These are phyloP conservation scores for Laothoe populi DNA, from an alignment of 2,888 invertebrate species.

Conservation along the genomic window DNA sequence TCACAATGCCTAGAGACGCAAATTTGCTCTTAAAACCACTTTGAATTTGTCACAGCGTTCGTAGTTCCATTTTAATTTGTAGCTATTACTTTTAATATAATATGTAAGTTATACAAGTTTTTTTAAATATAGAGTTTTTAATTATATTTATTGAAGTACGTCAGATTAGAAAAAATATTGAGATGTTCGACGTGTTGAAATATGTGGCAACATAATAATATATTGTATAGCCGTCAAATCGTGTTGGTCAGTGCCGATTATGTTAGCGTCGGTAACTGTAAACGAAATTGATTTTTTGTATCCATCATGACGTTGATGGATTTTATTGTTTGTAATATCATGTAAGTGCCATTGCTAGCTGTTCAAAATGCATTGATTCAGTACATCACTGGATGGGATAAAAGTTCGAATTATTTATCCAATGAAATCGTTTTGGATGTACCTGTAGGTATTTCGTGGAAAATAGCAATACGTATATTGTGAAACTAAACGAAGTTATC, in stretches of 20 bases:
- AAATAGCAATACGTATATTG: conserved; percentile 55
- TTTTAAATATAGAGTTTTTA: conserved; percentile 14
- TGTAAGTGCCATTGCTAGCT: conserved; percentile 64
- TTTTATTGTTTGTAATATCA: conserved; percentile 75
- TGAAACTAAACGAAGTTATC: conserved; percentile 60
- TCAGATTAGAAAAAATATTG: neutral
- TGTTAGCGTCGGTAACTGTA: conserved; percentile 69
- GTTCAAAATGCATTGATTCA: conserved; percentile 62
- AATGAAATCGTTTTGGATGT: conserved; percentile 59
- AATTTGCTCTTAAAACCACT: conserved; percentile 62
- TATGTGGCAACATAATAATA: conserved; percentile 30
- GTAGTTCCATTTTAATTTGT: conserved; percentile 24
- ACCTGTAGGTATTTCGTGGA: conserved; percentile 51
- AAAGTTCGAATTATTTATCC: conserved; percentile 67
- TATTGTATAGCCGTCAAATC: conserved; percentile 38
- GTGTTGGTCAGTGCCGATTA: conserved; percentile 55
- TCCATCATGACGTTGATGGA: conserved; percentile 69
- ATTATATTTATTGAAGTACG: conserved; percentile 14
- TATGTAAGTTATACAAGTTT: neutral
- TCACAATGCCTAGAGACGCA: conserved; percentile 66
- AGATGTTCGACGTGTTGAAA: conserved; percentile 14
- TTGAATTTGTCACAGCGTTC: conserved; percentile 55
- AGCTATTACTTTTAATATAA: neutral
- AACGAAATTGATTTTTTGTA: conserved; percentile 74
- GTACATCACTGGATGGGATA: conserved; percentile 70